A percentile compares a stretch with the other conserved stretches of the same genome.
Evolutionary conservation across 2,113 vertebrate species (phyloP).

Genomic region (Serilophus lunatus): DNA sequence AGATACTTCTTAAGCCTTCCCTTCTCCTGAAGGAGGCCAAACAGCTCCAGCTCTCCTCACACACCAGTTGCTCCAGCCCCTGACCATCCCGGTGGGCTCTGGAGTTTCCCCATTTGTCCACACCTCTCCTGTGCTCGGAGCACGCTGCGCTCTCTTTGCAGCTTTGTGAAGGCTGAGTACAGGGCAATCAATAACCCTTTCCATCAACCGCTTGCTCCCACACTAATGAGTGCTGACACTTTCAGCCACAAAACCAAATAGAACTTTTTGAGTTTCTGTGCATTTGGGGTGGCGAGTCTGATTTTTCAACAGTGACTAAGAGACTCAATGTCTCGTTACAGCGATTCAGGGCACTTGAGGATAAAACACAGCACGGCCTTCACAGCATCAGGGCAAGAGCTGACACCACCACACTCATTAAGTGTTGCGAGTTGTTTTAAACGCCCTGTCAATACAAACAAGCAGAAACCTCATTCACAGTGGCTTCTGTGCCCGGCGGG

Average conservation of each 20-base stretch:
- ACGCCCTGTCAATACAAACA: not conserved
- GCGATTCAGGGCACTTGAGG: not conserved
- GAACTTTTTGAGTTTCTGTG: not conserved
- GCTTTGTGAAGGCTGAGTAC: not conserved
- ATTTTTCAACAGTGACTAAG: not conserved
- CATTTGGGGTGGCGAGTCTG: not conserved
- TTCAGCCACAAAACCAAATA: not conserved
- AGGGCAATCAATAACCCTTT: not conserved
- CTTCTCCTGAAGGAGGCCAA: not conserved
- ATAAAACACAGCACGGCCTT: not conserved
- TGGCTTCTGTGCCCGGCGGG: not conserved
- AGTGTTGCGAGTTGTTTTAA: not conserved
- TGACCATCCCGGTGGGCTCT: not conserved
- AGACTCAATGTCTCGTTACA: not conserved
- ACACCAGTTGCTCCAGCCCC: not conserved
- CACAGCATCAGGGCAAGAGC: not conserved
- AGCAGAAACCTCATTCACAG: not conserved
- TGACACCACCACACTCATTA: not conserved
- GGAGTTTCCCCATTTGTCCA: accelerated
- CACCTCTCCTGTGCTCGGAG: not conserved
- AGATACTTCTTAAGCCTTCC: not conserved
- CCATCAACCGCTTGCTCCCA: not conserved
- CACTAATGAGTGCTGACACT: not conserved
- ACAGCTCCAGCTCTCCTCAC: not conserved
- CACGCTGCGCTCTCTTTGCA: accelerated